Percentiles rank a stretch among this genome's conserved stretches.
Evolutionary conservation across 1,140 invertebrate species (phyloP).

Genomic region (Pseudomyrmex dendroicus): DNA sequence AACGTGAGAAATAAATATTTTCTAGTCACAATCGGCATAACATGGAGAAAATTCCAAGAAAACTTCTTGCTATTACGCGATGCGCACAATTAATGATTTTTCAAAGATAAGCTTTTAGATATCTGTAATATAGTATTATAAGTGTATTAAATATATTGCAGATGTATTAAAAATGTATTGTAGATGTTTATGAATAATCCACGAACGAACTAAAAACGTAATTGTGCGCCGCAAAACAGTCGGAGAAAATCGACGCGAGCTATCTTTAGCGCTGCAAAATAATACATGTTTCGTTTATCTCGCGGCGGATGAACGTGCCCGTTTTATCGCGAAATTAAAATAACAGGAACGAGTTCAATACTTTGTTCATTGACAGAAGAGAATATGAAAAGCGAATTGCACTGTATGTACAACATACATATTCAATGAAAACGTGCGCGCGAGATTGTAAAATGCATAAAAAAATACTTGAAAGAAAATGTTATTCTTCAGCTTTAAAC

Average conservation of each 20-base stretch:
- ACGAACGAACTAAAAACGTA: not conserved
- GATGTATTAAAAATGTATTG: too few species aligned
- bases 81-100: too few species aligned
- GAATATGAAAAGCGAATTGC: slow-evolving; percentile 12
- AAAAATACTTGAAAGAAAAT: slow-evolving; percentile 5
- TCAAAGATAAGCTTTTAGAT: too few species aligned
- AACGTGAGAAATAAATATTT: too few species aligned
- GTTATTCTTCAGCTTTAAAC: not conserved
- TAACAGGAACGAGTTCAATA: slow-evolving; percentile 12
- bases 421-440: not conserved
- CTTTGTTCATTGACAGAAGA: not conserved
- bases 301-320: slow-evolving; percentile 22
- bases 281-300: slow-evolving; percentile 34
- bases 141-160: too few species aligned
- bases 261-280: slow-evolving; percentile 30
- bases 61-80: too few species aligned
- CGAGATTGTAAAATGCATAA: slow-evolving; percentile 7
- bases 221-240: not conserved
- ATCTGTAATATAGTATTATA: too few species aligned
- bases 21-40: too few species aligned
- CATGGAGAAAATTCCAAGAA: too few species aligned
- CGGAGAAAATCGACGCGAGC: not conserved
- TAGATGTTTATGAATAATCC: slow-evolving; percentile 3
- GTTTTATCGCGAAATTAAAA: slow-evolving; percentile 30
- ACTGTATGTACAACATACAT: not conserved